phyloP scores from a whole-genome alignment of 2,797 vertebrate genomes.

The Manis crassicaudata region DNA sequence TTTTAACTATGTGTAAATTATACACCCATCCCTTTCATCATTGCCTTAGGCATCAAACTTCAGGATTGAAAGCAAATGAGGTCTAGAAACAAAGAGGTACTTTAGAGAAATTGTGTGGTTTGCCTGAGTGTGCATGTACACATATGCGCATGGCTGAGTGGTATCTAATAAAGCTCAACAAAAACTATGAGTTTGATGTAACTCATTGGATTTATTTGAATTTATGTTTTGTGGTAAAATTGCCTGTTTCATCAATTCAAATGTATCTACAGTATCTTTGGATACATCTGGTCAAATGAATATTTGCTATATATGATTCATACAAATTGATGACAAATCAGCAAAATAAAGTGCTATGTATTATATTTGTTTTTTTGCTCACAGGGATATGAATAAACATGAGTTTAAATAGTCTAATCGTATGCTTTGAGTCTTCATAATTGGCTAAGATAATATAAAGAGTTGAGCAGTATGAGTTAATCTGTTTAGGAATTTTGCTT shows the following conservation, averaged over 20 bases:
- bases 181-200: background rate
- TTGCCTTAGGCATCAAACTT: background rate
- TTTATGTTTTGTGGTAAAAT: background rate
- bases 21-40: background rate
- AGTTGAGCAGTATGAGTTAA: background rate
- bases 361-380: background rate
- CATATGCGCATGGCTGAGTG: background rate
- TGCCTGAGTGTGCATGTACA: background rate
- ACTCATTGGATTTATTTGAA: conserved; percentile 9
- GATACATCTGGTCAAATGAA: background rate
- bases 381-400: background rate
- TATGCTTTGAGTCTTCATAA: background rate
- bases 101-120: background rate
- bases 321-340: background rate
- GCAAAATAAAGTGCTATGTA: background rate
- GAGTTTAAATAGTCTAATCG: background rate
- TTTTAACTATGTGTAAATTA: background rate
- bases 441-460: background rate
- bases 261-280: background rate
- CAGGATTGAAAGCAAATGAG: background rate
- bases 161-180: background rate
- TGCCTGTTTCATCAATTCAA: background rate
- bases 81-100: background rate
- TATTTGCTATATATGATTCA: background rate
- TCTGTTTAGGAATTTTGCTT: background rate